These are phyloP conservation scores for Pandemis corylana DNA, from an alignment of 2,888 invertebrate genomes.

Conservation along the genomic window DNA sequence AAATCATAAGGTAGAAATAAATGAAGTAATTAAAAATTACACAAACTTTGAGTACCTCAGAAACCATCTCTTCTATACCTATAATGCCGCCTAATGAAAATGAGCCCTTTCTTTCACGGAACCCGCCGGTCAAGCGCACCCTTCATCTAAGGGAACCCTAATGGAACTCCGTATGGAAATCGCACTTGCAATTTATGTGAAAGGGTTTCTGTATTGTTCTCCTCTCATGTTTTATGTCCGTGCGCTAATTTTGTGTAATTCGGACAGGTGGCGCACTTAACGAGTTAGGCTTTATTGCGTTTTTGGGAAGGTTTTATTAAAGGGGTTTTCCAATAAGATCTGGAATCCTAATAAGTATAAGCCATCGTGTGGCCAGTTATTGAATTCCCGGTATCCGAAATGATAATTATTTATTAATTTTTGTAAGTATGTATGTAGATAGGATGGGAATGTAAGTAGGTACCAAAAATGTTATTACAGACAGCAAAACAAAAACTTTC, in stretches of 20 bases:
- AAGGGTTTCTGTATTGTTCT: conserved; percentile 73
- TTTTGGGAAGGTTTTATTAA: conserved; percentile 19
- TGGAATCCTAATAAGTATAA: conserved; percentile 9
- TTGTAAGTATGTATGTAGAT: too few relatives aligned
- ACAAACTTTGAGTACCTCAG: conserved; percentile 61
- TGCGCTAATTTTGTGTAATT: conserved; percentile 61
- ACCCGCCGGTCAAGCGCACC: conserved; percentile 66
- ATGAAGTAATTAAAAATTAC: neutral
- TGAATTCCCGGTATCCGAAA: too few relatives aligned
- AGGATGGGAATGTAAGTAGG: too few relatives aligned
- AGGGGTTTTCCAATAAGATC: neutral
- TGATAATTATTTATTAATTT: too few relatives aligned
- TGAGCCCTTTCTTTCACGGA: conserved; percentile 79
- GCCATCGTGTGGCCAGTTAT: too few relatives aligned
- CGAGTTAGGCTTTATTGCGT: conserved; percentile 23
- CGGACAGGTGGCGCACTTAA: conserved; percentile 43
- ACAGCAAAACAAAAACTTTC: too few relatives aligned
- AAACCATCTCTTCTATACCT: conserved; percentile 71
- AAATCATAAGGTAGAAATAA: neutral
- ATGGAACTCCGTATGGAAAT: conserved; percentile 73
- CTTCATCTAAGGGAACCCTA: conserved; percentile 64
- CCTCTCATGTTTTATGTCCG: conserved; percentile 67
- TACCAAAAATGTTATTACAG: too few relatives aligned
- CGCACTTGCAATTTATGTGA: conserved; percentile 81
- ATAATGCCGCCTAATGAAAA: conserved; percentile 80